A percentile compares a stretch with the other conserved stretches of the same genome.
phyloP scores from a whole-genome alignment of 2,888 invertebrate genomes.

The Sympetrum striolatum region DNA sequence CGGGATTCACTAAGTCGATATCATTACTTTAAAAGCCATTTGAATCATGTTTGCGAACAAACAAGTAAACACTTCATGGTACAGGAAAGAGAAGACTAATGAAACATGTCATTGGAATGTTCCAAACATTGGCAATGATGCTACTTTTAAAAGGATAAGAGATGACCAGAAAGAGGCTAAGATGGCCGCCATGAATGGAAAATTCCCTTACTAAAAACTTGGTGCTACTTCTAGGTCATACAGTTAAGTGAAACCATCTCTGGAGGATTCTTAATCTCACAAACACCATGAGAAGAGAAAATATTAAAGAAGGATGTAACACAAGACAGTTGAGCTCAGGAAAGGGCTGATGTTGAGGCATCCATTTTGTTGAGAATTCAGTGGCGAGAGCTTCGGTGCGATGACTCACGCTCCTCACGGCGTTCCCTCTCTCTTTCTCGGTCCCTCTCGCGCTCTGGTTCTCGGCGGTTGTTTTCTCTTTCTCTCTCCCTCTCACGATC shows the following conservation, averaged over 20 bases:
- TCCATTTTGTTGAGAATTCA: slow-evolving; percentile 53
- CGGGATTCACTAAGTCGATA: not conserved
- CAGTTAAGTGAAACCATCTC: not conserved
- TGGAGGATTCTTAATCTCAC: not conserved
- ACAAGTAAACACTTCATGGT: not conserved
- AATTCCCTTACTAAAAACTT: not conserved
- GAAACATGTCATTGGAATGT: slow-evolving; percentile 28
- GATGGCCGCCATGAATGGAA: not conserved
- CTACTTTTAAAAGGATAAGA: not conserved
- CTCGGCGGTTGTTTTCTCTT: slow-evolving; percentile 58
- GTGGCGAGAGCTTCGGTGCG: slow-evolving; percentile 72
- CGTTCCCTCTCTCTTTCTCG: slow-evolving; percentile 68
- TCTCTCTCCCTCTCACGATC: slow-evolving; percentile 57
- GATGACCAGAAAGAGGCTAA: not conserved
- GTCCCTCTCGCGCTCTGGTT: slow-evolving; percentile 62
- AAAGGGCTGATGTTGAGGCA: not conserved
- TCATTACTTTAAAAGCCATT: not conserved
- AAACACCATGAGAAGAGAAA: not conserved
- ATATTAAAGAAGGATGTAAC: not conserved
- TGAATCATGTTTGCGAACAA: not conserved
- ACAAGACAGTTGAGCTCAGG: not conserved
- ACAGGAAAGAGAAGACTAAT: not conserved
- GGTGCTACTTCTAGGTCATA: not conserved
- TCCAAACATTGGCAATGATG: not conserved
- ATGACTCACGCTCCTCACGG: slow-evolving; percentile 67